Conservation (phyloP, 2,888 invertebrate species). For the Drosophila cyrtoloma region DNA sequence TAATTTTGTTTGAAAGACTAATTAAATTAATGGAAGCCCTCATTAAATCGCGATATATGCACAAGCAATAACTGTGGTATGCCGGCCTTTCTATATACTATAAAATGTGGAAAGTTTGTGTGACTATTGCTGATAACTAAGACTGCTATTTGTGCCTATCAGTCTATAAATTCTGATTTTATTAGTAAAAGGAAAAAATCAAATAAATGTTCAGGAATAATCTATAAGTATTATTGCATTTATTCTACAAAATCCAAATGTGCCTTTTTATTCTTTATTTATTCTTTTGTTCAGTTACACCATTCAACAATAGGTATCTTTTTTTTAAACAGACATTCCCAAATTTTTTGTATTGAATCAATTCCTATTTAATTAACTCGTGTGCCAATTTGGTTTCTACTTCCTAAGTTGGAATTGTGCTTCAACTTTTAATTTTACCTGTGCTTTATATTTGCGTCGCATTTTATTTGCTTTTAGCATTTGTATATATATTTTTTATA, state of each 20-base stretch:
- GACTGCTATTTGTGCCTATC: not conserved
- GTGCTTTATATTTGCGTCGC: constrained; percentile 33
- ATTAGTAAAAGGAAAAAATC: not conserved
- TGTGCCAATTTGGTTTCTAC: not conserved
- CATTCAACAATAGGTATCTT: not conserved
- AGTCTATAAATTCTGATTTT: not conserved
- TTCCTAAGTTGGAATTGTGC: not conserved
- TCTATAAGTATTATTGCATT: not conserved
- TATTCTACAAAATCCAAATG: not conserved
- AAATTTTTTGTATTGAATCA: not conserved
- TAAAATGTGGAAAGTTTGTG: not conserved
- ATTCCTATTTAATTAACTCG: constrained; percentile 2
- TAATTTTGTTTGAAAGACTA: constrained; percentile 6
- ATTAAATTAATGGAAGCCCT: constrained; percentile 18
- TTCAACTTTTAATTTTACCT: constrained; percentile 9
- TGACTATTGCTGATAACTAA: not conserved
- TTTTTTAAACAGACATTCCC: not conserved
- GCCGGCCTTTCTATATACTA: not conserved
- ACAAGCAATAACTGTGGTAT: not conserved
- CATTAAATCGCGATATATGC: constrained; percentile 3
- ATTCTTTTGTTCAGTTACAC: not conserved
- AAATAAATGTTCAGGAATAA: not conserved
- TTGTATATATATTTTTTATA: constrained; percentile 5
- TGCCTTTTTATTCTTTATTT: not conserved
- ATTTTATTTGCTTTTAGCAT: constrained; percentile 29